Percentiles rank a stretch among this genome's conserved stretches.
Conservation (phyloP, 92 coral and sea anemone species). For the Umimayanthus chanpuru region DNA sequence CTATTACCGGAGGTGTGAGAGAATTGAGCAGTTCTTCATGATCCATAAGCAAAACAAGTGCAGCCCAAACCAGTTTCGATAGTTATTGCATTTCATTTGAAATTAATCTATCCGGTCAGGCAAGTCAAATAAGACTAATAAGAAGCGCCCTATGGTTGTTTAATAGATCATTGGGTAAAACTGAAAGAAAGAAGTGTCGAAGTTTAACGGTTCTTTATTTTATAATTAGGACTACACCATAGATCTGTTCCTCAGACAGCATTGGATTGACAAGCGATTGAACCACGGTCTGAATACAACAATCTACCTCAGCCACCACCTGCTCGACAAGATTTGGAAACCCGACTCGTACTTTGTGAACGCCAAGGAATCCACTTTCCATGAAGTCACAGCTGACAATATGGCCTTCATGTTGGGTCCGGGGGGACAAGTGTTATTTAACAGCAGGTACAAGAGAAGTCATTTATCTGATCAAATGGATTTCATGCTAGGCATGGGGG, state of each 20-base stretch:
- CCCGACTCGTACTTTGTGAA: constrained; percentile 62
- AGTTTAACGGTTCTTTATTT: background rate
- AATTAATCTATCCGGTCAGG: no score
- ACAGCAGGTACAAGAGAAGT: constrained; percentile 45
- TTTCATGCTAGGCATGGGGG: constrained; percentile 49
- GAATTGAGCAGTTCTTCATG: background rate
- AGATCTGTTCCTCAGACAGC: constrained; percentile 51
- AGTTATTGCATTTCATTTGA: no score
- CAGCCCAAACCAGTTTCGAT: background rate
- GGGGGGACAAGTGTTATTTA: constrained; percentile 31
- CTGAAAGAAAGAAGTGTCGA: no score
- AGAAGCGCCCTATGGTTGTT: no score
- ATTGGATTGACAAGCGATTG: constrained; percentile 51
- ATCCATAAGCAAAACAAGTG: background rate
- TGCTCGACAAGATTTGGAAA: constrained; percentile 50
- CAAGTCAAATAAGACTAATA: no score
- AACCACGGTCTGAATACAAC: constrained; percentile 45
- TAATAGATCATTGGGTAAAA: no score
- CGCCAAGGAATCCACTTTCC: constrained; percentile 57
- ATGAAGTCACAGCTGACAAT: constrained; percentile 55
- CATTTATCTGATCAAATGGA: constrained; percentile 44
- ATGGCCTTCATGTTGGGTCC: constrained; percentile 52
- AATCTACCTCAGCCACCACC: constrained; percentile 30
- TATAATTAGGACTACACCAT: constrained; percentile 47
- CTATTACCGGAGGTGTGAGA: background rate